These are phyloP conservation scores for Balaenoptera acutorostrata DNA, from an alignment of 2,113 vertebrate species.

Conservation along the genomic window DNA sequence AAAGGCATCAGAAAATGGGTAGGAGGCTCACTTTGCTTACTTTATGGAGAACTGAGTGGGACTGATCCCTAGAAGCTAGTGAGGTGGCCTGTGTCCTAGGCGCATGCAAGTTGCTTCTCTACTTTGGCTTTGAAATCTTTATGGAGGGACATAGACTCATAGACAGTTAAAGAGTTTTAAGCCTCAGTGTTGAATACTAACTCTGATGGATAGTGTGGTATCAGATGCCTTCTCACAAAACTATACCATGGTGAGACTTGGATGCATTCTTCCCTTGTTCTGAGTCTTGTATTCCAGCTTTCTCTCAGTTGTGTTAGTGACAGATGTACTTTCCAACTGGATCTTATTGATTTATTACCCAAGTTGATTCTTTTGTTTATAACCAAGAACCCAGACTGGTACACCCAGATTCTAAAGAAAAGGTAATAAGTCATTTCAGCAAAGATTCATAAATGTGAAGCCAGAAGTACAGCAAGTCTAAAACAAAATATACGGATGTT, in stretches of 20 bases:
- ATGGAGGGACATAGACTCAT: neutral
- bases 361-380: neutral
- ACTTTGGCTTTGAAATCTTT: neutral
- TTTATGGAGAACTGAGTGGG: neutral
- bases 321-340: neutral
- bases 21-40: neutral
- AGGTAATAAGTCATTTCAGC: neutral
- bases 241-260: neutral
- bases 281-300: neutral
- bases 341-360: neutral
- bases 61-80: neutral
- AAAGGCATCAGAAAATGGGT: neutral
- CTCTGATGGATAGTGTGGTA: neutral
- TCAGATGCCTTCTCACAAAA: neutral
- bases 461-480: neutral
- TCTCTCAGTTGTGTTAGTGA: neutral
- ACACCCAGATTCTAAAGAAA: neutral
- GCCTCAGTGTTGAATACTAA: neutral
- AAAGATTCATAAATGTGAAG: neutral
- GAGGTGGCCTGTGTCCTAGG: neutral
- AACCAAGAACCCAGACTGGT: neutral
- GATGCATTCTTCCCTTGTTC: neutral
- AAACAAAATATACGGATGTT: neutral
- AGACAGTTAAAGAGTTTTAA: neutral
- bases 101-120: neutral